These are phyloP conservation scores for Urocitellus parryii DNA, from an alignment of 2,113 vertebrate species.

Conservation along the genomic window DNA sequence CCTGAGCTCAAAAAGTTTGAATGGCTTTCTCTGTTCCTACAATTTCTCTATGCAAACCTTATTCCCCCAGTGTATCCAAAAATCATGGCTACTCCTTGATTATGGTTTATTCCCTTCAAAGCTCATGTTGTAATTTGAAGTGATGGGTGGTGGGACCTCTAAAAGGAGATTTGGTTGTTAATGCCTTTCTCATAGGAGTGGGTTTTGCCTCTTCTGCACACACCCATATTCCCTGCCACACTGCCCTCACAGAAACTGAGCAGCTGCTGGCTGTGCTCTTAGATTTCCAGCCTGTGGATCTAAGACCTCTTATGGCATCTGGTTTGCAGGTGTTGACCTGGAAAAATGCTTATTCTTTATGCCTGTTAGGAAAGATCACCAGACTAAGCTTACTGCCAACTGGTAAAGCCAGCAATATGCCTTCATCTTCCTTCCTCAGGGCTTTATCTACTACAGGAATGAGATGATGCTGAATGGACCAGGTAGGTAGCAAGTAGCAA, in stretches of 20 bases:
- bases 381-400: background rate
- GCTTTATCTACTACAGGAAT: background rate
- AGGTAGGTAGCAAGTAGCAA: background rate
- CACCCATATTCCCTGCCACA: background rate
- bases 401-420: background rate
- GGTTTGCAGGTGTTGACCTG: background rate
- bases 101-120: background rate
- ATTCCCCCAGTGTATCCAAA: too few relatives aligned
- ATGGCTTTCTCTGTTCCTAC: too few relatives aligned
- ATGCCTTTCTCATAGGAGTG: background rate
- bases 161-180: background rate
- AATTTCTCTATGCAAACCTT: too few relatives aligned
- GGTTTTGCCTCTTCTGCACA: background rate
- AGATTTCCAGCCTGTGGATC: background rate
- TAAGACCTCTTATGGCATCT: background rate
- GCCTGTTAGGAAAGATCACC: background rate
- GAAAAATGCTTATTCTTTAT: background rate
- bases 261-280: background rate
- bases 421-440: background rate
- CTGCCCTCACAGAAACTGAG: background rate
- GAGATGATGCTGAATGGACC: background rate
- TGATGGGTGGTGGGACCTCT: background rate
- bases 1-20: too few relatives aligned
- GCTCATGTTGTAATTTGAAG: background rate
- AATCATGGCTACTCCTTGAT: too few relatives aligned